Conservation (phyloP, 1,140 invertebrate genomes). For the Gonioctena quinquepunctata region DNA sequence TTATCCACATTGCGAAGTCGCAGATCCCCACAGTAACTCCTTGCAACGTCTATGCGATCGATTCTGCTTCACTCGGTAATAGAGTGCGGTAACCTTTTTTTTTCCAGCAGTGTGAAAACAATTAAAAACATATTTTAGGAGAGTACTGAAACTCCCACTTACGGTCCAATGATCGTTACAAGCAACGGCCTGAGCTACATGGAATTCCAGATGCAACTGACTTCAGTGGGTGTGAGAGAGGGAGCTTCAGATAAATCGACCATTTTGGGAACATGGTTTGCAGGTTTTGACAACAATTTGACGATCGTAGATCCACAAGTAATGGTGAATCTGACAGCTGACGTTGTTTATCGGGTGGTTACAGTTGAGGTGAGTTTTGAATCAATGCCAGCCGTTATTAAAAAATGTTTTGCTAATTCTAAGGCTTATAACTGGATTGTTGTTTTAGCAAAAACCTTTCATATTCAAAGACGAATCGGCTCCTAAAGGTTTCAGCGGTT, state of each 20-base stretch:
- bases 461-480: constrained; percentile 72
- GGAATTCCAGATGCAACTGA: constrained; percentile 72
- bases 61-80: background rate
- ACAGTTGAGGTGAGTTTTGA: constrained; percentile 36
- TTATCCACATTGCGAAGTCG: no score
- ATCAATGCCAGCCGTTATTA: background rate
- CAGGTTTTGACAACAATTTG: constrained; percentile 67
- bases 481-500: constrained; percentile 78
- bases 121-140: no score
- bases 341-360: constrained; percentile 63
- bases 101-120: no score
- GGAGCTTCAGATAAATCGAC: constrained; percentile 67
- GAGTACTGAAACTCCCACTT: constrained; percentile 64
- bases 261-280: constrained; percentile 69
- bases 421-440: no score
- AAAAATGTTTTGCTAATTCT: no score
- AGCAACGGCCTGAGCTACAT: constrained; percentile 73
- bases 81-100: no score
- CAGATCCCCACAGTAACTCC: no score
- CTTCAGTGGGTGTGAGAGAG: constrained; percentile 67
- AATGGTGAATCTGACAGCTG: constrained; percentile 76
- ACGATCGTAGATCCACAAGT: constrained; percentile 65
- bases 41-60: no score
- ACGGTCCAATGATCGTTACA: constrained; percentile 61
- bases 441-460: constrained; percentile 80